These are phyloP conservation scores for Molorchus minor DNA, from an alignment of 2,888 invertebrate genomes.

Conservation along the genomic window DNA sequence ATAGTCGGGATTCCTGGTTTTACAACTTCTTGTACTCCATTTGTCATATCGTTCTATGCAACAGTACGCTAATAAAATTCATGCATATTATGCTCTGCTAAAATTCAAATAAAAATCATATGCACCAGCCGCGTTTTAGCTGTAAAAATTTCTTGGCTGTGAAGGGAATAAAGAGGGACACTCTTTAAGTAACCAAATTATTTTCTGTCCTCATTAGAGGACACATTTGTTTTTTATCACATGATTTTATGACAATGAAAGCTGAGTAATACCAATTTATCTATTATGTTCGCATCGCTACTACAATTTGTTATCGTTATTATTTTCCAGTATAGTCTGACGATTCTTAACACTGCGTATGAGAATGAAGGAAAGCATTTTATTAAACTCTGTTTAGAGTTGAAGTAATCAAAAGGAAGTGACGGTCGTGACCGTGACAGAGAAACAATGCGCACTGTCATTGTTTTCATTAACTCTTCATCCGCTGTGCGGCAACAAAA, in stretches of 20 bases:
- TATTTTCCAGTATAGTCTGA: neutral
- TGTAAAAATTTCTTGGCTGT: no score
- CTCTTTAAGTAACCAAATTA: no score
- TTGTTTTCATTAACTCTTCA: slow-evolving; percentile 22
- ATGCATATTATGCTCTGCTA: no score
- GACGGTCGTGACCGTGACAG: slow-evolving; percentile 26
- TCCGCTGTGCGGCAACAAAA: slow-evolving; percentile 10
- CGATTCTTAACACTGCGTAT: slow-evolving; percentile 1
- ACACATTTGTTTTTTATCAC: no score
- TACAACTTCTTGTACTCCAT: slow-evolving; percentile 42
- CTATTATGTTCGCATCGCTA: no score
- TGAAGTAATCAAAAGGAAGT: slow-evolving; percentile 26
- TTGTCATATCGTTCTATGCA: slow-evolving; percentile 39
- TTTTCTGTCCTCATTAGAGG: no score
- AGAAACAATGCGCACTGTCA: slow-evolving; percentile 26
- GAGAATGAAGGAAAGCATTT: slow-evolving; percentile 6
- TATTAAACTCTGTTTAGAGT: slow-evolving; percentile 15
- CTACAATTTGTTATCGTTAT: neutral
- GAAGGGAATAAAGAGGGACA: no score
- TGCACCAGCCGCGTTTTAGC: no score
- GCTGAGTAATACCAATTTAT: no score
- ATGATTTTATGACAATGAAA: no score
- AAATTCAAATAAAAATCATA: no score
- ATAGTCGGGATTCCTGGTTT: slow-evolving; percentile 36
- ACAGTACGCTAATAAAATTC: slow-evolving; percentile 35